phyloP scores from a whole-genome alignment of 2,113 vertebrate species.

The Sinocyclocheilus rhinocerous region DNA sequence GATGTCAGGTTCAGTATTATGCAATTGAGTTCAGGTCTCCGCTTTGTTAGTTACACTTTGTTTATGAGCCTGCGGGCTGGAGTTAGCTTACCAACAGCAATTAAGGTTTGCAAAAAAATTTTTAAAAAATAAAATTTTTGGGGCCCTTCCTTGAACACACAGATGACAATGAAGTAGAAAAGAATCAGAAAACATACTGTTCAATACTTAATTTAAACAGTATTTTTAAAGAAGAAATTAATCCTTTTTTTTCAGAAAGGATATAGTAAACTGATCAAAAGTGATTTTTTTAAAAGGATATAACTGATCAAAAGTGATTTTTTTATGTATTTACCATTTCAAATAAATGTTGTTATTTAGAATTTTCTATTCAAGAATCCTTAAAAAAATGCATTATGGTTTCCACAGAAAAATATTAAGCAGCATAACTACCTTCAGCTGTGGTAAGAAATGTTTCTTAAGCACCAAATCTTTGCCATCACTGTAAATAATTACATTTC shows the following conservation, averaged over 20 bases:
- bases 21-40: not conserved
- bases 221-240: too few relatives aligned
- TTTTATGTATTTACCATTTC: too few relatives aligned
- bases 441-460: not conserved
- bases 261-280: too few relatives aligned
- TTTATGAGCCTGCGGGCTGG: not conserved
- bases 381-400: not conserved
- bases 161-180: not conserved
- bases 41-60: not conserved
- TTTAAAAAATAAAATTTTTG: not conserved
- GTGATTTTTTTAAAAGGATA: too few relatives aligned
- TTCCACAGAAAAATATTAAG: not conserved
- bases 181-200: too few relatives aligned
- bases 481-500: too few relatives aligned
- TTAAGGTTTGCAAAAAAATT: not conserved
- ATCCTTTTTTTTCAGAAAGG: too few relatives aligned
- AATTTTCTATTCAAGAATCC: not conserved
- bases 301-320: too few relatives aligned
- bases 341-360: too few relatives aligned
- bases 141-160: not conserved
- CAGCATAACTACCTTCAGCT: not conserved
- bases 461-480: not conserved
- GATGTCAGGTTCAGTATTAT: not conserved
- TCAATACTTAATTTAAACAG: too few relatives aligned
- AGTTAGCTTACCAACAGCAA: not conserved